Base-by-base conservation (phyloP, 2,888 invertebrate genomes). In the Temnothorax ravouxi region DNA sequence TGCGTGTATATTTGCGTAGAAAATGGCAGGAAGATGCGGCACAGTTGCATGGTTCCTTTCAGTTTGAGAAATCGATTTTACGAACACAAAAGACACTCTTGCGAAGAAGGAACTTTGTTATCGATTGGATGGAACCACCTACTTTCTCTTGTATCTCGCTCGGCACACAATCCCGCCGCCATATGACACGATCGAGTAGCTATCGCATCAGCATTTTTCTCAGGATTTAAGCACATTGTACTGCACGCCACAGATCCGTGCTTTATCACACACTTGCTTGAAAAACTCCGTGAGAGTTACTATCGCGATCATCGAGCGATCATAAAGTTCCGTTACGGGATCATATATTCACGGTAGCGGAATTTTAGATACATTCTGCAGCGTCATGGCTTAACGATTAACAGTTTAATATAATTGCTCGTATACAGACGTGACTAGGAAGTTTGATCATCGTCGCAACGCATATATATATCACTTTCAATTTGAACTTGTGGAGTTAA, bases 11-110 rank as follows among this genome's bases (percentile, higher is more conserved):
- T 44, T 29, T 76, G 38, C 76, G 44, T 76, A 76, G 47, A 76
- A 76, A 66, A 76, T 76, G 25, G 64, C 75, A 76, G 50, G 25
- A 75, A 62, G 67, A 67, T 25, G 54, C 52, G 47, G 69, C 69
- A 50, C 77, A n/a, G 15, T 77, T 54, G 77, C 67, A 44, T 8
- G 52, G n/a, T 54, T 67, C 41, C 44, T 77, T 77, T 77, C 41
- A 44, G 54, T 81, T 77, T 72, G 74, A 83, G 80, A 71, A 72
- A 77, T 83, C 83, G 80, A 71, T 82, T 83, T 87, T 84, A 41
- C 56, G 52, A 50, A 84, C 77, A 84, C 87, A 88, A 87, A 82
- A 83, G 83, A 80, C 56, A 62, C 83, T 84, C 76, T 84, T 84
- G 67, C 76, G 61, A 83, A 86, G 76, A 72, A 69, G 41, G 69